Evolutionary conservation across 2,888 invertebrate species (phyloP).

Genomic region (Phalera bucephala): DNA sequence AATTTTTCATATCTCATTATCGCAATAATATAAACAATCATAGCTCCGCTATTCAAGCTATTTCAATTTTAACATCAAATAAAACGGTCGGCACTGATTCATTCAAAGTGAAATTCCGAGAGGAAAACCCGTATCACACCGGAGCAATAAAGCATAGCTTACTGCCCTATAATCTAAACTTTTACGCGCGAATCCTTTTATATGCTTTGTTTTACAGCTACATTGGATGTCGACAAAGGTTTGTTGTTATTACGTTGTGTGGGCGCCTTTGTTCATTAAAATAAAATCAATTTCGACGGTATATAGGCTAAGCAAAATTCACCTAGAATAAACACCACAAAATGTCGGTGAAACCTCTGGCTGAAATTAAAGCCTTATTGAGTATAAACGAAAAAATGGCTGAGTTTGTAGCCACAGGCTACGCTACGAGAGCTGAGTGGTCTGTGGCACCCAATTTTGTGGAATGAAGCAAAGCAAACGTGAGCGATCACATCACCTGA

Average conservation of each 20-base stretch:
- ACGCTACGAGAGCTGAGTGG: slow-evolving; percentile 25
- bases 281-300: slow-evolving; percentile 18
- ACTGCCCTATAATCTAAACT: slow-evolving; percentile 36
- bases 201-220: slow-evolving; percentile 20
- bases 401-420: slow-evolving; percentile 35
- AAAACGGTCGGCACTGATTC: slow-evolving; percentile 21
- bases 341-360: too few relatives aligned
- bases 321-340: too few relatives aligned
- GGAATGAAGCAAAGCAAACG: too few relatives aligned
- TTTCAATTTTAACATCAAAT: slow-evolving; percentile 18
- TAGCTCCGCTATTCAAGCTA: slow-evolving; percentile 6
- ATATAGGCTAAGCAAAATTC: slow-evolving; percentile 12
- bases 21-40: slow-evolving; percentile 12
- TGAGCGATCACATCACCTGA: too few relatives aligned
- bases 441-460: too few relatives aligned
- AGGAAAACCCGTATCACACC: slow-evolving; percentile 36
- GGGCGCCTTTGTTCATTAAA: slow-evolving; percentile 17
- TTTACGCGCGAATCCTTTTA: slow-evolving; percentile 33
- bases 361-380: slow-evolving; percentile 34
- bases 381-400: slow-evolving; percentile 33
- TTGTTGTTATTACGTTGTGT: slow-evolving; percentile 12
- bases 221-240: slow-evolving; percentile 11
- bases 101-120: slow-evolving; percentile 34
- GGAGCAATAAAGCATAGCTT: slow-evolving; percentile 43
- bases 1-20: too few relatives aligned